Percentiles rank a stretch among this genome's conserved stretches.
phyloP scores from a whole-genome alignment of 2,888 invertebrate genomes.

The Nebria brevicollis region DNA sequence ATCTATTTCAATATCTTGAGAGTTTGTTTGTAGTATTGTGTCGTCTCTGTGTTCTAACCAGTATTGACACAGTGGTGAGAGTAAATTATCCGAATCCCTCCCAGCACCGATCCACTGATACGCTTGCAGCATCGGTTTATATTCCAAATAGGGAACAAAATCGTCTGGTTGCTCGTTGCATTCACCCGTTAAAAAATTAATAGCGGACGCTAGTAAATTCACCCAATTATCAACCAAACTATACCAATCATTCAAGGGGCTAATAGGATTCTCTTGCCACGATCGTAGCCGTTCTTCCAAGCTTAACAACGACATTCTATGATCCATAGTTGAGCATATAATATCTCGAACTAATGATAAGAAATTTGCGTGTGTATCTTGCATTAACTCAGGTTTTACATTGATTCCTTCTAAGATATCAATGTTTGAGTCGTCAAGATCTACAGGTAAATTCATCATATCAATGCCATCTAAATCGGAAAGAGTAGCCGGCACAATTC shows the following conservation, averaged over 20 bases:
- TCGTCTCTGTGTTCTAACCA: slow-evolving; percentile 77
- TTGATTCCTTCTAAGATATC: slow-evolving; percentile 67
- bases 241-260: slow-evolving; percentile 85
- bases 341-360: slow-evolving; percentile 88
- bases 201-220: slow-evolving; percentile 77
- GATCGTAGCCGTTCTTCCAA: slow-evolving; percentile 77
- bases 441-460: slow-evolving; percentile 82
- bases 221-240: slow-evolving; percentile 78
- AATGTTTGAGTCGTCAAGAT: slow-evolving; percentile 72
- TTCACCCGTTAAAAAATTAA: slow-evolving; percentile 86
- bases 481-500: slow-evolving; percentile 61
- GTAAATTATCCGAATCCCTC: slow-evolving; percentile 83
- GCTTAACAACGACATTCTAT: slow-evolving; percentile 81
- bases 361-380: slow-evolving; percentile 86
- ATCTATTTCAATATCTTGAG: slow-evolving; percentile 55
- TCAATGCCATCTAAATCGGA: slow-evolving; percentile 72
- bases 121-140: slow-evolving; percentile 75
- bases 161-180: slow-evolving; percentile 83
- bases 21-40: slow-evolving; percentile 50
- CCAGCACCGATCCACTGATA: slow-evolving; percentile 97
- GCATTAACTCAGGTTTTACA: slow-evolving; percentile 71
- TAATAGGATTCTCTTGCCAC: slow-evolving; percentile 83
- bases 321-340: slow-evolving; percentile 86
- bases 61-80: slow-evolving; percentile 78
- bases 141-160: slow-evolving; percentile 89